Base-by-base conservation (phyloP, 1,140 invertebrate species). In the Drosophila santomea region DNA sequence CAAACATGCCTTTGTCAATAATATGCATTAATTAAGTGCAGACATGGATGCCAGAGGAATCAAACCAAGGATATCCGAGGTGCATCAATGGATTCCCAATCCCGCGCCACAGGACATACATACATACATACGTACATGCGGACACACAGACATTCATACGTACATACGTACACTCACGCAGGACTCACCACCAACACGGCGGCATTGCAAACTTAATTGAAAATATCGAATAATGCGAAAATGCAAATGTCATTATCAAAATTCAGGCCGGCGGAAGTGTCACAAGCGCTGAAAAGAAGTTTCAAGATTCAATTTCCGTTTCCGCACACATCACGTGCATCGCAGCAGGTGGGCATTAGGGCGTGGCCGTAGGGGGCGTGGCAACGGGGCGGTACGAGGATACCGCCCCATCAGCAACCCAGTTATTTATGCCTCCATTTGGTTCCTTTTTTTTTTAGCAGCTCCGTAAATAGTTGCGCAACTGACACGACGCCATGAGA, bases 21-120 rank as follows among this genome's bases (percentile, higher is more conserved):
- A 86, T 88, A 88, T 88, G 83, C 82, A 88, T 86, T 86, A 86
- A 86, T 86, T 86, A 86, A 86, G 83, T 88, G 84, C 83, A 86
- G 83, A 83, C 83, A 78, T 72, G 76, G 50, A 67, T 75, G 63
- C 74, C 36, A 62, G n/a, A 52, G 50, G 32, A 35, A 52, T 52
- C 50, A 36, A 52, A 36, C 32, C 20, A 35, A 36, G 72, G 23
- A 56, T 15, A 36, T 52, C 32, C 50, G 50, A 52, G 48, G 50
- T 32, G 28, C 50, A 52, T 52, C 50, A 52, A 36, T 36, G 32
- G 20, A 36, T 11, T 10, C 50, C 50, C n/a, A 52, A 52, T 28
- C 54, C 36, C 20, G 54, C 20, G 20, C 20, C 54, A 56, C 32
- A 50, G n/a, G 47, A 50, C 47, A 50, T 4, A n/a, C 38, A 3